Evolutionary conservation across 2,797 vertebrate species (phyloP), one percentile per base, ranked within the genome.

Genomic region (Darevskia mixta): DNA sequence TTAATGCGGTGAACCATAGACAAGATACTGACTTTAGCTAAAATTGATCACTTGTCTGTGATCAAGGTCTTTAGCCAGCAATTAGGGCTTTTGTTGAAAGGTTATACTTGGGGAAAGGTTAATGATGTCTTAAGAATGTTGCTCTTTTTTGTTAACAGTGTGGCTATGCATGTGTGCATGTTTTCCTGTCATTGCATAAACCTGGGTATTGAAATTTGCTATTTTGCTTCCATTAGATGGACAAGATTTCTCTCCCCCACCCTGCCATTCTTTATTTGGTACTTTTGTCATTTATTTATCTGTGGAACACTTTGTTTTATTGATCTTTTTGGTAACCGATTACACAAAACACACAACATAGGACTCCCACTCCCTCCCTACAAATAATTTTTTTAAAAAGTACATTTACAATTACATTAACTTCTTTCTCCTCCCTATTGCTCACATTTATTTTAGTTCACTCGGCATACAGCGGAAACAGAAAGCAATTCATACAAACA

Each of bases 41-140:
- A 95, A 89, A 90, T 86, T 84, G 38, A 79, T 91, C 73, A 55
- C 49, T 76, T 94, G 67, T 38, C 75, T 90, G 88, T 92, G 17
- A 86, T 90, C 29, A 58, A 89, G 83, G 32, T 45, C 92, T 94
- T 90, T 89, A 92, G 58, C 5, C 15, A 90, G 87, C 4, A 79
- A 88, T 90, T 94, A 90, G 23, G 35, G 86, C 27, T 18, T 92
- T 92, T 90, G 29, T 87, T 91, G 89, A 29, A 95, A 82, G 75
- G 71, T 90, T 84, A 23, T 67, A 73, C 88, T 89, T 90, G n/a
- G 86, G 18, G 17, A 88, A 72, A 85, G 1, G 2, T 85, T 86
- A 91, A 82, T 89, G 69, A 87, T 45, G 23, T 49, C 15, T 92
- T 80, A 88, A 82, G 25, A 91, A 90, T 88, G 2, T 79, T 79